Conservation (phyloP, 2,113 vertebrate genomes). For the Platysternon megacephalum region DNA sequence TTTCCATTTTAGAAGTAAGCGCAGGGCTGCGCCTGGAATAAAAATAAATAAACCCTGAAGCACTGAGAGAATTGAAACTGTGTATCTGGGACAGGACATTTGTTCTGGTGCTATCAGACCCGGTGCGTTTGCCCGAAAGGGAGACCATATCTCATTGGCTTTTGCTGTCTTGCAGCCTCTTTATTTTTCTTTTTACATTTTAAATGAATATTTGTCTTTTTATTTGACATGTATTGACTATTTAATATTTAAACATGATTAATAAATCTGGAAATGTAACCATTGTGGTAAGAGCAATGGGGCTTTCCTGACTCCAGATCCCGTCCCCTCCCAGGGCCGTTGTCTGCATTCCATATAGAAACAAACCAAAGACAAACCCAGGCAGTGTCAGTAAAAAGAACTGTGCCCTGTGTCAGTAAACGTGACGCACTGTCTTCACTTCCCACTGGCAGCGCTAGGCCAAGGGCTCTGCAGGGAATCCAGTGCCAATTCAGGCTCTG, state of each 20-base stretch:
- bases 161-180: conserved; percentile 29
- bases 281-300: not conserved
- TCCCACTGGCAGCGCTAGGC: not conserved
- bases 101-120: not conserved
- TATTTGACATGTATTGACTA: conserved; percentile 32
- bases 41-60: conserved; percentile 56
- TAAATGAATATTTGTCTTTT: conserved; percentile 44
- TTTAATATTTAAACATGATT: conserved; percentile 23
- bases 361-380: not conserved
- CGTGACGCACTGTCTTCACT: rapidly evolving
- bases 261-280: conserved; percentile 36
- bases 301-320: not conserved
- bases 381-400: not conserved
- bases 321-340: not conserved
- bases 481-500: not conserved
- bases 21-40: conserved; percentile 46
- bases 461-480: not conserved
- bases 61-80: conserved; percentile 53
- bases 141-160: not conserved
- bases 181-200: conserved; percentile 31
- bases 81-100: conserved; percentile 19
- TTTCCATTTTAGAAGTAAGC: conserved; percentile 44
- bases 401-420: not conserved
- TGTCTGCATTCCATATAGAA: not conserved
- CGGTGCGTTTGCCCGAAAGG: not conserved